Percentiles rank a stretch among this genome's conserved stretches.
Conservation (phyloP, 2,888 invertebrate species). For the Artemia sinica region DNA sequence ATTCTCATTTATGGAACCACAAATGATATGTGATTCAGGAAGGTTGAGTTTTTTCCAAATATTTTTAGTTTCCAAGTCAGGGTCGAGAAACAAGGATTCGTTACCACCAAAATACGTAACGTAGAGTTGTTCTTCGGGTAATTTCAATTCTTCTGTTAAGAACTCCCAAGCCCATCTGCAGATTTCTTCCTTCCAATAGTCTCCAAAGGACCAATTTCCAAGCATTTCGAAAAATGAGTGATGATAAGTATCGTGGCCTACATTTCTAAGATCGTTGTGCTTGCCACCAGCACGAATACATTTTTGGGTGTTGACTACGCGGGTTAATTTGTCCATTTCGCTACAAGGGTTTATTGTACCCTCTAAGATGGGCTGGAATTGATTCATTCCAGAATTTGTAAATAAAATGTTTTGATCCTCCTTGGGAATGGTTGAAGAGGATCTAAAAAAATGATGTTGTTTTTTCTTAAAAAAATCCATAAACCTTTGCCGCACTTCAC, state of each 20-base stretch:
- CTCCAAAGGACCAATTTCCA: constrained; percentile 34
- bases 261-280: constrained; percentile 34
- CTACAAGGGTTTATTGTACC: too few relatives aligned
- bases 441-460: constrained; percentile 38
- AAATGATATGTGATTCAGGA: constrained; percentile 26
- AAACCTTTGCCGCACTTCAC: constrained; percentile 28
- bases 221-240: constrained; percentile 36
- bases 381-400: constrained; percentile 43
- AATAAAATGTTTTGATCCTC: constrained; percentile 42
- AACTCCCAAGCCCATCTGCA: constrained; percentile 31
- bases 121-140: constrained; percentile 30
- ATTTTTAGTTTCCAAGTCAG: too few relatives aligned
- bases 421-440: constrained; percentile 39
- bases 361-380: constrained; percentile 30
- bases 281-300: constrained; percentile 33
- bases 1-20: constrained; percentile 42
- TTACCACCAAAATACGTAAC: constrained; percentile 29
- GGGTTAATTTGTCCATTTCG: constrained; percentile 24
- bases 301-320: constrained; percentile 29
- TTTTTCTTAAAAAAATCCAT: constrained; percentile 35
- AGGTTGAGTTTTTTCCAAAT: not conserved
- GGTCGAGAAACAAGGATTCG: too few relatives aligned
- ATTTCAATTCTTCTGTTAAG: constrained; percentile 29
- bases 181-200: constrained; percentile 32
- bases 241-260: constrained; percentile 32